These are phyloP conservation scores for Diabrotica balteata DNA, from an alignment of 2,888 invertebrate species.

Conservation along the genomic window DNA sequence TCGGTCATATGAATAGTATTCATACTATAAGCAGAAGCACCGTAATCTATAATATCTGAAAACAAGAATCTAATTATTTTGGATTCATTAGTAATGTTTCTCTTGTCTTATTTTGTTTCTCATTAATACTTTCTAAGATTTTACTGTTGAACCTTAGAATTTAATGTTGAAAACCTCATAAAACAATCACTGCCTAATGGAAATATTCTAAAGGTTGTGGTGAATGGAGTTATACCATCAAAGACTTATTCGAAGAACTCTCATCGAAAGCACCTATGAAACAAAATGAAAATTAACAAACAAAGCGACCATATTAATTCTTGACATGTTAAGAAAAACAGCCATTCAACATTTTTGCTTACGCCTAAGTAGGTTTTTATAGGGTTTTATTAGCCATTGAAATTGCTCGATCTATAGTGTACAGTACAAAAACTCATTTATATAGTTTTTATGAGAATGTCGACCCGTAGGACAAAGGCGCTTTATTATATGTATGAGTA, in stretches of 20 bases:
- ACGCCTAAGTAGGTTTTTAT: slow-evolving; percentile 22
- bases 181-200: too few relatives aligned
- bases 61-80: too few relatives aligned
- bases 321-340: slow-evolving; percentile 14
- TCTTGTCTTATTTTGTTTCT: too few relatives aligned
- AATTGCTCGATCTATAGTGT: slow-evolving; percentile 20
- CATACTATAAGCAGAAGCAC: too few relatives aligned
- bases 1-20: too few relatives aligned
- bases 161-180: too few relatives aligned
- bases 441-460: slow-evolving; percentile 30
- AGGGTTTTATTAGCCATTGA: slow-evolving; percentile 31
- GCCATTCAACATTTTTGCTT: slow-evolving; percentile 24
- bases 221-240: too few relatives aligned
- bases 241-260: not conserved
- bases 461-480: slow-evolving; percentile 21
- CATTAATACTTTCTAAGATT: too few relatives aligned
- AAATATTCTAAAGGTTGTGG: too few relatives aligned
- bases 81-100: too few relatives aligned
- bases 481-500: not conserved
- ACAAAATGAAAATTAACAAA: not conserved
- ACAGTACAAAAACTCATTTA: slow-evolving; percentile 29
- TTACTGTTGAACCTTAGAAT: too few relatives aligned
- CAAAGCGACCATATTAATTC: not conserved
- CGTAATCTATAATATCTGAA: too few relatives aligned
- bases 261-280: not conserved